Evolutionary conservation across 2,888 invertebrate species (phyloP).

Genomic region (Chymomyza caudatula): DNA sequence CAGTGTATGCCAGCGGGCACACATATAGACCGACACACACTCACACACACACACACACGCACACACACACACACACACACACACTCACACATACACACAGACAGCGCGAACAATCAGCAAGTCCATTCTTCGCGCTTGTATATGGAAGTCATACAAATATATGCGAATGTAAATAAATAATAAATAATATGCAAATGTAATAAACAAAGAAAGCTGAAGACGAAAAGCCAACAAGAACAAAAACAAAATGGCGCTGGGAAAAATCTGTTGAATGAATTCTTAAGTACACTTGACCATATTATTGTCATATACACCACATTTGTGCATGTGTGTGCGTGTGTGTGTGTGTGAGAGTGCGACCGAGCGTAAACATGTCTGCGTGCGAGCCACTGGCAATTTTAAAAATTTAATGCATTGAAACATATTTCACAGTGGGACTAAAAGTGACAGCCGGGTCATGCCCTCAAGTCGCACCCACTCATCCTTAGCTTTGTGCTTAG

Average conservation of each 20-base stretch:
- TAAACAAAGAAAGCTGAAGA: conserved; percentile 59
- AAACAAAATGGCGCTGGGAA: not conserved
- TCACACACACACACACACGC: not conserved
- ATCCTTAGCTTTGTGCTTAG: not conserved
- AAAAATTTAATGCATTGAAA: conserved; percentile 32
- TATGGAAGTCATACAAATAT: conserved; percentile 61
- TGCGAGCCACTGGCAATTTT: not conserved
- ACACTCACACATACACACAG: not conserved
- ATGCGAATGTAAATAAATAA: conserved; percentile 66
- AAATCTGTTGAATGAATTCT: conserved; percentile 46
- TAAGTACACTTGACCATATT: conserved; percentile 59
- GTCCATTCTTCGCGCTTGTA: conserved; percentile 11
- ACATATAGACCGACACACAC: no score
- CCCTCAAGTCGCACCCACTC: not conserved
- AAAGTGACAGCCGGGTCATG: not conserved
- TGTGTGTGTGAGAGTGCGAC: not conserved
- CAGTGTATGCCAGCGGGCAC: conserved; percentile 1
- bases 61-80: conserved; percentile 11
- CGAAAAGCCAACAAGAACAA: conserved; percentile 19
- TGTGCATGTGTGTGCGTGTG: not conserved
- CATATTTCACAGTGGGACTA: conserved; percentile 24
- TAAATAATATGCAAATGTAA: conserved; percentile 71
- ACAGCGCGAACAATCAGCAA: conserved; percentile 19
- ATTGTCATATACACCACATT: not conserved
- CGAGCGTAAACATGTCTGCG: not conserved